Evolutionary conservation across 2,113 vertebrate genomes (phyloP).

Genomic region (Vicugna pacos): DNA sequence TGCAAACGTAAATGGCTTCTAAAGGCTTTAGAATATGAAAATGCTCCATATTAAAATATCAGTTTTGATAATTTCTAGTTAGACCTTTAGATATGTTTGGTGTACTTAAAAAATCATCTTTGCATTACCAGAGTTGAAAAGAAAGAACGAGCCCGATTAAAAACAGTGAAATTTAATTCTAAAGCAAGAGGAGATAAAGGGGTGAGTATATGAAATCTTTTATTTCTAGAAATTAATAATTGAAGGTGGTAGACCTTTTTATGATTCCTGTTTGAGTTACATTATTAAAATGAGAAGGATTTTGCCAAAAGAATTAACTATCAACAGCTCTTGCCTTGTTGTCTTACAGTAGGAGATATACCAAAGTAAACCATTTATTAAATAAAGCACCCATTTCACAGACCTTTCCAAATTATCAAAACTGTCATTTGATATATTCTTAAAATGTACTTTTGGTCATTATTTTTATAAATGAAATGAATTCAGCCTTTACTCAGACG

Average conservation of each 20-base stretch:
- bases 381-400: constrained; percentile 31
- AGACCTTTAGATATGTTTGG: not conserved
- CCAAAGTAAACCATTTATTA: constrained; percentile 23
- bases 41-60: not conserved
- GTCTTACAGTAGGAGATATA: not conserved
- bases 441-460: constrained; percentile 36
- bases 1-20: not conserved
- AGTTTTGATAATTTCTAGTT: constrained; percentile 24
- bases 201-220: constrained; percentile 91
- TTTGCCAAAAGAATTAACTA: not conserved
- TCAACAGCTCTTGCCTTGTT: not conserved
- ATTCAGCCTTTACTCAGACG: constrained; percentile 15
- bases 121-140: constrained; percentile 94
- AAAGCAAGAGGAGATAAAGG: constrained; percentile 96
- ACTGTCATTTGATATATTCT: constrained; percentile 46
- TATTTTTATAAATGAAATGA: constrained; percentile 49
- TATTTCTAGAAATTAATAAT: constrained; percentile 57
- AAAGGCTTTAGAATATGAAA: constrained; percentile 36
- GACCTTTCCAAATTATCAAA: constrained; percentile 52
- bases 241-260: constrained; percentile 48
- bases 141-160: constrained; percentile 97
- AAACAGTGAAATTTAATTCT: constrained; percentile 99
- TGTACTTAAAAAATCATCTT: constrained; percentile 41
- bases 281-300: constrained; percentile 46
- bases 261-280: constrained; percentile 31